A percentile compares a stretch with the other conserved stretches of the same genome.
Evolutionary conservation across 2,888 invertebrate species (phyloP).

Genomic region (Drosophila vallismaia): DNA sequence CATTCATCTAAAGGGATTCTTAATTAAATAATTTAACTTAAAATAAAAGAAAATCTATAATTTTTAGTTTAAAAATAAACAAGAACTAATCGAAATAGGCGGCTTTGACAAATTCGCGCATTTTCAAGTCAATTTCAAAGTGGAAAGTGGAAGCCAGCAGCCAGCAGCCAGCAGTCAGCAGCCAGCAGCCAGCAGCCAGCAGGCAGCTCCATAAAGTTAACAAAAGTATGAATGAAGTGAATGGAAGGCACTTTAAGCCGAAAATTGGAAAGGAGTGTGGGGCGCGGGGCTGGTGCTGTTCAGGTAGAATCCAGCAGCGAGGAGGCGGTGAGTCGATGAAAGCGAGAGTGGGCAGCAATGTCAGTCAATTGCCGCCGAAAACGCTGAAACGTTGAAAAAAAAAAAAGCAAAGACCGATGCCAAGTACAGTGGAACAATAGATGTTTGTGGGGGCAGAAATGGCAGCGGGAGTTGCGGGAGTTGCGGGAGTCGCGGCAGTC

Average conservation of each 20-base stretch:
- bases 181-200: not conserved
- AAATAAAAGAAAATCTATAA: too few relatives aligned
- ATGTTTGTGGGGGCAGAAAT: slow-evolving; percentile 16
- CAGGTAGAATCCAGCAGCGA: slow-evolving; percentile 55
- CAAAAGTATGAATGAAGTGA: slow-evolving; percentile 47
- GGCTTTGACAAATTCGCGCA: slow-evolving; percentile 1
- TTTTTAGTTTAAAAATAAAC: not conserved
- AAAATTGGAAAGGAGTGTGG: not conserved
- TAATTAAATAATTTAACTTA: too few relatives aligned
- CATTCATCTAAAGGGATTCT: too few relatives aligned
- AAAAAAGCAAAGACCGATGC: not conserved
- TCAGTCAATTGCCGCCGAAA: slow-evolving; percentile 31
- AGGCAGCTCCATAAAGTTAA: slow-evolving; percentile 17
- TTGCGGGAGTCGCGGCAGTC: slow-evolving; percentile 25
- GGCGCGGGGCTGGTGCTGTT: slow-evolving; percentile 12
- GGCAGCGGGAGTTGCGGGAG: slow-evolving; percentile 19
- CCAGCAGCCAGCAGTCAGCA: slow-evolving; percentile 3
- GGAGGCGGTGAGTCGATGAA: slow-evolving; percentile 48
- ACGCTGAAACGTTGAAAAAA: slow-evolving; percentile 20
- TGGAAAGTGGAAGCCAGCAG: slow-evolving; percentile 31
- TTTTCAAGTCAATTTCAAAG: slow-evolving; percentile 24
- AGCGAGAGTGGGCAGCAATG: slow-evolving; percentile 69
- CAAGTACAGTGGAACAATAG: slow-evolving; percentile 52
- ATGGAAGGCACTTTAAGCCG: slow-evolving; percentile 21
- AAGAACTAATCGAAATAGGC: slow-evolving; percentile 15